Evolutionary conservation across 1,140 invertebrate genomes (phyloP), one percentile per base, ranked within the genome.

Genomic region (Drosophila ananassae): DNA sequence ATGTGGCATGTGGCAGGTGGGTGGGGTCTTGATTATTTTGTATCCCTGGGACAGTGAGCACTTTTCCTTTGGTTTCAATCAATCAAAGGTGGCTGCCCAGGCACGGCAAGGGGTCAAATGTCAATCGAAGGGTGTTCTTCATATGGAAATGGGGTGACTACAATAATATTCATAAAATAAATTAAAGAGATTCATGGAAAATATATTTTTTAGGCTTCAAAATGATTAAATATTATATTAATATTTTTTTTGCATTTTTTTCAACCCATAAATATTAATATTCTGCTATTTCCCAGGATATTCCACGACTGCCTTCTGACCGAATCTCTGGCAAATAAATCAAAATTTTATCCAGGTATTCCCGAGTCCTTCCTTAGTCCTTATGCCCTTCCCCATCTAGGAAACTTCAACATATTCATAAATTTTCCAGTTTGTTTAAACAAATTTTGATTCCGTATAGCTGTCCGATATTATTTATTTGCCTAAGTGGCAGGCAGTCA

Each of bases 371-470:
- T 37, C 34, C 28, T 46, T 32, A 17, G 17, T 12, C 58, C 46
- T 28, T 66, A 2, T 59, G 46, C 47, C 12, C 9, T 6, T 3
- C 13, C 13, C 41, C 41, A 21, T 7, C 25, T 41, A 47, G 17
- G 52, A 72, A 79, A 73, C 67, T 77, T 79, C 34, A 74, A 68
- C 64, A 77, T 73, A 89, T 89, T 89, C 84, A 89, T 83, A 83
- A 89, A 89, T 89, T 89, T 83, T 56, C 21, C 48, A 83, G 73
- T 89, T 89, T 89, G 79, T 56, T 89, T 89, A 89, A 89, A 83
- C 64, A 89, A 89, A 71, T 73, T 82, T 79, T 39, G 67, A 12
- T n/a, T n/a, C 22, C 53, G 32, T 24, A 59, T 51, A 66, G 63
- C 62, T 71, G 66, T 47, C 55, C 50, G 64, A 77, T 85, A 87